phyloP scores from a whole-genome alignment of 1,140 invertebrate genomes.

The Branchinecta lindahli region DNA sequence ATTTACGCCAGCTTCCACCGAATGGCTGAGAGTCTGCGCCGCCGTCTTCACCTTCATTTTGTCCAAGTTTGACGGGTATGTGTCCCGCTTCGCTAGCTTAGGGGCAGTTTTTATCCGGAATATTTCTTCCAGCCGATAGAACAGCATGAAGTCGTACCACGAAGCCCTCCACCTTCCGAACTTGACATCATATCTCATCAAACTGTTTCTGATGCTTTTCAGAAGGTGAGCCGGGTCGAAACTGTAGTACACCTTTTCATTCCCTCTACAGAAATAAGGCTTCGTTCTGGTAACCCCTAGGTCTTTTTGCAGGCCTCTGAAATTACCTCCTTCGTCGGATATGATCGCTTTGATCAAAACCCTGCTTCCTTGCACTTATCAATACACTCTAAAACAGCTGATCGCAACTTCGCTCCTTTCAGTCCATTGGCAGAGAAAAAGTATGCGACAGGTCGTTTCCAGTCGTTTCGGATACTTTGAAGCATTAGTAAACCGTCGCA shows the following conservation, averaged over 20 bases:
- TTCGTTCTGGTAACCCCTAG: slow-evolving; percentile 7
- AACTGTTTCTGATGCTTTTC: slow-evolving; percentile 9
- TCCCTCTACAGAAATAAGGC: slow-evolving; percentile 8
- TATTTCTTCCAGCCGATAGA: slow-evolving; percentile 1
- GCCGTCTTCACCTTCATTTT: slow-evolving; percentile 8
- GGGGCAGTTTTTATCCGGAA: slow-evolving; percentile 8
- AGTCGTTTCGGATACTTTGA: slow-evolving; percentile 8
- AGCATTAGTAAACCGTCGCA: slow-evolving; percentile 4
- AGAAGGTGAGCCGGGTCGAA: slow-evolving; percentile 1
- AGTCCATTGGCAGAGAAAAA: slow-evolving; percentile 5
- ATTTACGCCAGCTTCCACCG: background rate
- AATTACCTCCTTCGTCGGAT: slow-evolving; percentile 5
- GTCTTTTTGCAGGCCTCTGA: slow-evolving; percentile 4
- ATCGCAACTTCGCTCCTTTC: slow-evolving; percentile 8
- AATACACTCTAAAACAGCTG: slow-evolving; percentile 8
- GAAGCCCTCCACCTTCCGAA: slow-evolving; percentile 7
- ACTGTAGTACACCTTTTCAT: slow-evolving; percentile 1
- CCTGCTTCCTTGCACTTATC: slow-evolving; percentile 5
- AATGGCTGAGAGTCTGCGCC: slow-evolving; percentile 7
- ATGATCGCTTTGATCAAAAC: slow-evolving; percentile 8
- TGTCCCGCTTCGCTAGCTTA: slow-evolving; percentile 3
- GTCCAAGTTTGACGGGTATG: slow-evolving; percentile 5
- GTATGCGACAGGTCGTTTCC: slow-evolving; percentile 4
- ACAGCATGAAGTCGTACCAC: slow-evolving; percentile 4
- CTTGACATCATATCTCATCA: slow-evolving; percentile 5